Percentiles rank a stretch among this genome's conserved stretches.
Evolutionary conservation across 2,888 invertebrate species (phyloP).

Genomic region (Monopis laevigella): DNA sequence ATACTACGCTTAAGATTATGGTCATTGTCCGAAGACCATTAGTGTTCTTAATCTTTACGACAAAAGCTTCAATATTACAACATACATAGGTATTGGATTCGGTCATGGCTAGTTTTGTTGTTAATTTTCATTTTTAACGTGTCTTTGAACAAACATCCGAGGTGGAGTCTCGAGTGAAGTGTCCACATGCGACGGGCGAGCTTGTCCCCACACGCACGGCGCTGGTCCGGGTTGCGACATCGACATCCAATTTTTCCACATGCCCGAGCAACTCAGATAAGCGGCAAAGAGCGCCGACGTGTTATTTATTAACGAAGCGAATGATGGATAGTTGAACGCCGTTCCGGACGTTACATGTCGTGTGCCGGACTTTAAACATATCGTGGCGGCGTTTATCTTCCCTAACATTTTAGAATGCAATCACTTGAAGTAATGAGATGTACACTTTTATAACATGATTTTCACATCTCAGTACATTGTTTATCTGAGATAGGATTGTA

Average conservation of each 20-base stretch:
- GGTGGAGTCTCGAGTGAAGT: too few relatives aligned
- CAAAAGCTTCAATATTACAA: too few relatives aligned
- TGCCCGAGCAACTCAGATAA: conserved; percentile 63
- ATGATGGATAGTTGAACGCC: conserved; percentile 67
- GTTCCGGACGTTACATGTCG: conserved; percentile 47
- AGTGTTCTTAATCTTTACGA: too few relatives aligned
- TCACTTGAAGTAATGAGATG: conserved; percentile 9
- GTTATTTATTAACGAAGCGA: conserved; percentile 69
- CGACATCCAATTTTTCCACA: conserved; percentile 67
- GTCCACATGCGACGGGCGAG: conserved; percentile 22
- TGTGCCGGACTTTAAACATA: conserved; percentile 7
- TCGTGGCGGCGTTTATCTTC: conserved; percentile 9
- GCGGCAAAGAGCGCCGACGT: conserved; percentile 54
- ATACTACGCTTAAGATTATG: too few relatives aligned
- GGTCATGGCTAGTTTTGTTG: too few relatives aligned
- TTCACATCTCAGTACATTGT: too few relatives aligned
- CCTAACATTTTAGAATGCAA: conserved; percentile 3
- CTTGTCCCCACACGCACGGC: conserved; percentile 60
- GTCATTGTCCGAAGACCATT: too few relatives aligned
- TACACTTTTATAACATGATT: background rate
- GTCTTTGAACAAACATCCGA: too few relatives aligned
- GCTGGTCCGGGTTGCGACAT: conserved; percentile 56
- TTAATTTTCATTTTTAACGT: too few relatives aligned
- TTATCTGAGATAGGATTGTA: too few relatives aligned
- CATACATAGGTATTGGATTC: too few relatives aligned